Percentiles rank a stretch among this genome's conserved stretches.
Conservation (phyloP, 35 echinoderm and acorn worm species). For the Amphiura filiformis region DNA sequence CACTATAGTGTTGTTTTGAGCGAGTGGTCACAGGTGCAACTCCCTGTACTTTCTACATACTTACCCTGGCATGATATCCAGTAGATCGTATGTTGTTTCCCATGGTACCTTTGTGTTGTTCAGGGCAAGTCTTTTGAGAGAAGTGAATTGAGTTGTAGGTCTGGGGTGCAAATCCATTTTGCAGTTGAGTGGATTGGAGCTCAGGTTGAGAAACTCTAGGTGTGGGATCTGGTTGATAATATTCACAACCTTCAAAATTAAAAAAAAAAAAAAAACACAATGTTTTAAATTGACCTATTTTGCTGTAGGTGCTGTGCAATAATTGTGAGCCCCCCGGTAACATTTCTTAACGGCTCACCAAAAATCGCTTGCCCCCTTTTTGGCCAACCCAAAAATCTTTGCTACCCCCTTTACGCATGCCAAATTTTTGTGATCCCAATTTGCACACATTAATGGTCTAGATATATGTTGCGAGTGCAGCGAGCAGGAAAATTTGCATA, state of each 20-base stretch:
- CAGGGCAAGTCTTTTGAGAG: constrained; percentile 42
- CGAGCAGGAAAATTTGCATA: no score
- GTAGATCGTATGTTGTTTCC: constrained; percentile 37
- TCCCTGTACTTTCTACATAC: no score
- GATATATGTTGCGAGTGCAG: no score
- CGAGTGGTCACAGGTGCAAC: no score
- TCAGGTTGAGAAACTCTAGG: constrained; percentile 52
- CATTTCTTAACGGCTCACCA: not conserved
- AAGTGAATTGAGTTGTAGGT: not conserved
- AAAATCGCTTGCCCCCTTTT: no score
- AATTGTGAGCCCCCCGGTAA: not conserved
- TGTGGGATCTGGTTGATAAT: constrained; percentile 40
- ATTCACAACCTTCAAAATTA: constrained; percentile 40
- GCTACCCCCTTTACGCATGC: no score
- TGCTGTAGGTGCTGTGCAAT: no score
- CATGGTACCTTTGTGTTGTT: constrained; percentile 58
- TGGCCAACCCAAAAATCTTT: no score
- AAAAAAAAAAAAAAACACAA: not conserved
- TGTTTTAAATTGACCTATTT: not conserved
- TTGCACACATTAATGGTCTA: no score
- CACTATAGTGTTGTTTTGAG: not conserved
- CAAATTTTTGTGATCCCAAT: no score
- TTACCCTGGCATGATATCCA: constrained; percentile 41
- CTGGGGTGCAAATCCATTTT: not conserved
- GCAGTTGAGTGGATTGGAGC: constrained; percentile 45